Percentiles rank a stretch among this genome's conserved stretches.
Evolutionary conservation across 2,797 vertebrate genomes (phyloP).

Genomic region (Lateolabrax maculatus): DNA sequence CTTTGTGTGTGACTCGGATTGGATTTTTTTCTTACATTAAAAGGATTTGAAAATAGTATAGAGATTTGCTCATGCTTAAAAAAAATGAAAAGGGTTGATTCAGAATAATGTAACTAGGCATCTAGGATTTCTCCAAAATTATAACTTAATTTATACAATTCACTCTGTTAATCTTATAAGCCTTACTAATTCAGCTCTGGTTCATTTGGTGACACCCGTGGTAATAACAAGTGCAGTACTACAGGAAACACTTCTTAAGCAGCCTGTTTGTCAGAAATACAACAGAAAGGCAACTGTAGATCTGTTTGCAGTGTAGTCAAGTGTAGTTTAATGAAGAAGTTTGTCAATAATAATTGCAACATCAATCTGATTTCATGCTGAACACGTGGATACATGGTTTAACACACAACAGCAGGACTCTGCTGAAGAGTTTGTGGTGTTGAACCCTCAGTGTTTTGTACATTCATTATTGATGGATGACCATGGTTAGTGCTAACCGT

Average conservation of each 20-base stretch:
- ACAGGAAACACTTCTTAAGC: background rate
- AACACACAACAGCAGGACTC: background rate
- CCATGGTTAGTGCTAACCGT: too few species aligned
- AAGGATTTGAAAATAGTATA: background rate
- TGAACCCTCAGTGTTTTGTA: too few species aligned
- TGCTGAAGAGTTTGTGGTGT: background rate
- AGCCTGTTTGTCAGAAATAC: slow-evolving; percentile 2
- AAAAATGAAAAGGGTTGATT: background rate
- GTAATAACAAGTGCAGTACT: background rate
- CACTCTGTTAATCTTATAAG: background rate
- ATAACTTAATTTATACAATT: background rate
- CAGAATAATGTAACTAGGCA: background rate
- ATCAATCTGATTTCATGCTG: background rate
- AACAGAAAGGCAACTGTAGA: background rate
- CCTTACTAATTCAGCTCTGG: background rate
- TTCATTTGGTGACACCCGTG: background rate
- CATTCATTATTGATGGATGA: background rate
- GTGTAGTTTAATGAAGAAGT: background rate
- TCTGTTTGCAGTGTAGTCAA: slow-evolving; percentile 2
- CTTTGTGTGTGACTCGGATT: slow-evolving; percentile 32
- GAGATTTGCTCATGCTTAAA: background rate
- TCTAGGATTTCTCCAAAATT: background rate
- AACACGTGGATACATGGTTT: too few species aligned
- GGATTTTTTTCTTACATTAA: background rate
- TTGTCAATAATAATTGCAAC: background rate